Evolutionary conservation across 1,140 invertebrate species (phyloP).

Genomic region (Megalopta genalis): DNA sequence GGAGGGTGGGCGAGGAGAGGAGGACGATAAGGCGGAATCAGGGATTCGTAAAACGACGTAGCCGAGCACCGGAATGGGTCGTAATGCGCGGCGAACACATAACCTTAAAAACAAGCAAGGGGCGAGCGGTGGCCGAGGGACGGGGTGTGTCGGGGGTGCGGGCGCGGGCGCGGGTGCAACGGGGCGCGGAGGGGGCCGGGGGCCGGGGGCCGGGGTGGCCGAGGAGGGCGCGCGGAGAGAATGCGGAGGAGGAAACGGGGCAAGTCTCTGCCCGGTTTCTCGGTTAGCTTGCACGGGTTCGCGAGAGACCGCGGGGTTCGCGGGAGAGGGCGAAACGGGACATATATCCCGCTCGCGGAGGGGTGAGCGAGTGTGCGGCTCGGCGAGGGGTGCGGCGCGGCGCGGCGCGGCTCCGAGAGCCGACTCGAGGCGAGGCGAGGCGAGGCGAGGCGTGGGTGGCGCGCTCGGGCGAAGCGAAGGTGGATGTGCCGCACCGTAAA

Average conservation of each 20-base stretch:
- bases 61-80: constrained; percentile 65
- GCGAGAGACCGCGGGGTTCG: constrained; percentile 43
- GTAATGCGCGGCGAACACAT: constrained; percentile 70
- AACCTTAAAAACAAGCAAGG: constrained; percentile 73
- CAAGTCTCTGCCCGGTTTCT: constrained; percentile 39
- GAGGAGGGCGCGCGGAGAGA: constrained; percentile 8
- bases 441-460: constrained; percentile 20
- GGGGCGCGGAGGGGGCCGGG: neutral
- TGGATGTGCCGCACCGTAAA: constrained; percentile 70
- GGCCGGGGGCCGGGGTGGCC: neutral
- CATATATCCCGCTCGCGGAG: constrained; percentile 43
- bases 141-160: too few relatives aligned
- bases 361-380: constrained; percentile 7
- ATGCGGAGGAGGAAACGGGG: constrained; percentile 42
- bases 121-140: neutral
- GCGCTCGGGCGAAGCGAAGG: constrained; percentile 50
- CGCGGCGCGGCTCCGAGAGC: too few relatives aligned
- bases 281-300: constrained; percentile 40
- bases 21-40: constrained; percentile 62
- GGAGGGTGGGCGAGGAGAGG: constrained; percentile 12
- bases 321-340: constrained; percentile 11
- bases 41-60: constrained; percentile 67
- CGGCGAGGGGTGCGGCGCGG: neutral
- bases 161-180: neutral
- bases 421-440: neutral